These are phyloP conservation scores for Muscicapa comitata DNA, from an alignment of 2,797 vertebrate genomes.

Conservation along the genomic window DNA sequence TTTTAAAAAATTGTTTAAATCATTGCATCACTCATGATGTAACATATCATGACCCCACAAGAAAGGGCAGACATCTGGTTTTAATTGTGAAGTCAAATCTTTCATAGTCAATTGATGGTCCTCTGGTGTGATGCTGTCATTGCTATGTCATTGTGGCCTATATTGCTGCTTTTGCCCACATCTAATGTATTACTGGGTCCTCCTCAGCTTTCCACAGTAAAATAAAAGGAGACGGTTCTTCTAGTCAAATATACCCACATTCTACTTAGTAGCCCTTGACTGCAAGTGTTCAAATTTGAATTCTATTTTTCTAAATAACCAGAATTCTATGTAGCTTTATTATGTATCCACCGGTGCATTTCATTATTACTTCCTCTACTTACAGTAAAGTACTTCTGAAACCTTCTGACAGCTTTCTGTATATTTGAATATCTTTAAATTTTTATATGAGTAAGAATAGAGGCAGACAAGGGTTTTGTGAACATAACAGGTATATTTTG, in stretches of 20 bases:
- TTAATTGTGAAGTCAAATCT: neutral
- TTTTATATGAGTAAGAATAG: neutral
- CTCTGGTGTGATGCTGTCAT: accelerated
- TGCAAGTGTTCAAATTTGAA: neutral
- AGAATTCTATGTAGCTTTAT: neutral
- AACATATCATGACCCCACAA: neutral
- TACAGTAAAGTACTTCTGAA: neutral
- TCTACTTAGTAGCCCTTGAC: neutral
- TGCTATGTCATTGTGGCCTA: neutral
- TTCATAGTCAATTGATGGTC: neutral
- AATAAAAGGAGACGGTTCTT: neutral
- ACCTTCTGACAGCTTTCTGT: neutral
- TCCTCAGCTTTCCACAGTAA: neutral
- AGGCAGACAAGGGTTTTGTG: neutral
- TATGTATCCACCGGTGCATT: neutral
- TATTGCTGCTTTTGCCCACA: neutral
- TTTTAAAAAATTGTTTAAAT: neutral
- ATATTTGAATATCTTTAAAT: neutral
- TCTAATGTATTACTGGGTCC: neutral
- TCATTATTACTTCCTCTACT: neutral
- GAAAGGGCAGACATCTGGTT: neutral
- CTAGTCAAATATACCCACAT: neutral
- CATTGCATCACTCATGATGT: neutral
- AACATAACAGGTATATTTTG: neutral
- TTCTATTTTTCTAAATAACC: neutral